Percentiles rank a stretch among this genome's conserved stretches.
phyloP scores from a whole-genome alignment of 2,888 invertebrate genomes.

The Aspidiotus destructor region DNA sequence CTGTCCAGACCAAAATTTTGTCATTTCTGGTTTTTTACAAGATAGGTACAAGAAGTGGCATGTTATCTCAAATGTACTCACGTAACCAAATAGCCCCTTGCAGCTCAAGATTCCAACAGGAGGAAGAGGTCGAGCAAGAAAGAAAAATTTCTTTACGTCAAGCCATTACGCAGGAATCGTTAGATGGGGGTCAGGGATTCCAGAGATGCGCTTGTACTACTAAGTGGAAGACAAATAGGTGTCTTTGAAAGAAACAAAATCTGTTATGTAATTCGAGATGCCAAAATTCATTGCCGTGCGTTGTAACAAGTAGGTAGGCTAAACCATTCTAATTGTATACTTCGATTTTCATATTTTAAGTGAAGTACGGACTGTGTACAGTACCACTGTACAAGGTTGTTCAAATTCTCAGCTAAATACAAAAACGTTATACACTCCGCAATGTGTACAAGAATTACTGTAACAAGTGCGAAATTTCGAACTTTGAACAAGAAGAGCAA shows the following conservation, averaged over 20 bases:
- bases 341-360: background rate
- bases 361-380: background rate
- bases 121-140: background rate
- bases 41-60: too few species aligned
- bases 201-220: too few species aligned
- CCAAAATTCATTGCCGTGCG: background rate
- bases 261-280: background rate
- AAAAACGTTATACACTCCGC: background rate
- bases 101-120: background rate
- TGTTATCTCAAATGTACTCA: background rate
- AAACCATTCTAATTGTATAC: background rate
- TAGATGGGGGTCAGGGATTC: background rate
- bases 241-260: background rate
- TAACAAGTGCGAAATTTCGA: too few species aligned
- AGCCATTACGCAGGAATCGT: background rate
- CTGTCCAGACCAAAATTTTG: background rate
- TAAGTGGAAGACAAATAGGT: too few species aligned
- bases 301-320: background rate
- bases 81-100: background rate
- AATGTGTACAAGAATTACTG: background rate
- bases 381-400: background rate
- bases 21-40: background rate
- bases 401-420: background rate
- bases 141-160: background rate
- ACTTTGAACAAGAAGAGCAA: background rate